Evolutionary conservation across 2,797 vertebrate genomes (phyloP).

Genomic region (Protosalanx chinensis): DNA sequence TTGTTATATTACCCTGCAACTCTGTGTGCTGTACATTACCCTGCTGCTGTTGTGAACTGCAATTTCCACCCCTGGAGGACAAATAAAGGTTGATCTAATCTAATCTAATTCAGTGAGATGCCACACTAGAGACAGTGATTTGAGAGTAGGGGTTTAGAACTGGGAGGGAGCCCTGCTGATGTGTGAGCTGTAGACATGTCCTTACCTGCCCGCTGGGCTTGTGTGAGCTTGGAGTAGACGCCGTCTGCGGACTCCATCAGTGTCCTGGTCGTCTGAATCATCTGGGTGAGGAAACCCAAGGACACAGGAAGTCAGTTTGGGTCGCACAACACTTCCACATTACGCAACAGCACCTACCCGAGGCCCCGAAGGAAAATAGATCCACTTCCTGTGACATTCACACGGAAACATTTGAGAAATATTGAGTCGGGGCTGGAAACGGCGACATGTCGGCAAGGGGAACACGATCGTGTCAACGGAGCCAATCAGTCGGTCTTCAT

Average conservation of each 20-base stretch:
- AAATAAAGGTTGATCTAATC: too few relatives aligned
- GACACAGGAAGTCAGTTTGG: slow-evolving; percentile 8
- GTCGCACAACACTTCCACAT: too few relatives aligned
- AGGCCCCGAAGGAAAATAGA: slow-evolving; percentile 37
- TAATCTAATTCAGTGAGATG: too few relatives aligned
- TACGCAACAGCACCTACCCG: background rate
- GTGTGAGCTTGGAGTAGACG: slow-evolving; percentile 85
- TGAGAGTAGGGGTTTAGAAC: too few relatives aligned
- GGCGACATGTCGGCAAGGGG: too few relatives aligned
- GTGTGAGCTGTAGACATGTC: background rate
- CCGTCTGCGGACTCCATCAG: slow-evolving; percentile 86
- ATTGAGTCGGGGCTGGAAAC: background rate
- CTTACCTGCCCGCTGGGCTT: slow-evolving; percentile 87
- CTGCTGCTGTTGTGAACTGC: too few relatives aligned
- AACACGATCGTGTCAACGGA: too few relatives aligned
- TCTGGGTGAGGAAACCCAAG: slow-evolving; percentile 62
- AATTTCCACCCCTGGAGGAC: too few relatives aligned
- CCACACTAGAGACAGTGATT: too few relatives aligned
- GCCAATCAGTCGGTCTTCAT: too few relatives aligned
- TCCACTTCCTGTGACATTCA: slow-evolving; percentile 9
- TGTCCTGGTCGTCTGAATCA: slow-evolving; percentile 90
- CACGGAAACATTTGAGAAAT: background rate
- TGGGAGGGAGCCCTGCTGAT: slow-evolving; percentile 20
- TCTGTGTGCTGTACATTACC: too few relatives aligned
- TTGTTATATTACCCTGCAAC: too few relatives aligned